phyloP scores from a whole-genome alignment of 1,140 invertebrate genomes.

The Solenopsis invicta region DNA sequence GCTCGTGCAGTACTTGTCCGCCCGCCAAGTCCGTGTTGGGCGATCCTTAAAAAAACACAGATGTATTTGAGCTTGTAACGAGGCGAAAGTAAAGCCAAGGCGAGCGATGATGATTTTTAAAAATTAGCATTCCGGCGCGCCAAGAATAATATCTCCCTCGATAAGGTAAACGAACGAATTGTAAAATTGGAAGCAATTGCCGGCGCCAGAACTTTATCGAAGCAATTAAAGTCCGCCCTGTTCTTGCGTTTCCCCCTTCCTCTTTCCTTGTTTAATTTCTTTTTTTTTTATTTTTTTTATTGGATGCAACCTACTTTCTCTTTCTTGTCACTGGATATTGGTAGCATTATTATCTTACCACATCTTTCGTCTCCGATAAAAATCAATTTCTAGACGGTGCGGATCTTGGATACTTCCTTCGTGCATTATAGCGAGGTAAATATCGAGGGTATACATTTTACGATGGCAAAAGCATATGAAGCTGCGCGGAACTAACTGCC shows the following conservation, averaged over 20 bases:
- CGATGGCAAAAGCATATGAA: neutral
- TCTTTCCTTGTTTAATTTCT: neutral
- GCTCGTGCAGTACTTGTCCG: slow-evolving; percentile 10
- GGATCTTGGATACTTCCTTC: slow-evolving; percentile 1
- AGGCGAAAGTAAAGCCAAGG: slow-evolving; percentile 32
- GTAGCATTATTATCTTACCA: neutral
- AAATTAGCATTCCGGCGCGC: slow-evolving; percentile 30
- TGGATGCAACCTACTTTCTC: slow-evolving; percentile 1
- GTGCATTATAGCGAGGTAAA: slow-evolving; percentile 11
- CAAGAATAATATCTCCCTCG: neutral
- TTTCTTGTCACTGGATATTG: neutral
- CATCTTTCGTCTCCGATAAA: neutral
- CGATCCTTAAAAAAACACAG: slow-evolving; percentile 58
- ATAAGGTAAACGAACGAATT: slow-evolving; percentile 35
- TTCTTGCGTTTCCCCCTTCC: neutral
- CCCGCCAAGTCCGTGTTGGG: slow-evolving; percentile 30
- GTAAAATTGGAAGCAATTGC: slow-evolving; percentile 47
- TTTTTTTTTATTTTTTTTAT: neutral
- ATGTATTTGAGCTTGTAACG: slow-evolving; percentile 62
- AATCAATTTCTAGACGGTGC: slow-evolving; percentile 41
- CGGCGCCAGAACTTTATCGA: neutral
- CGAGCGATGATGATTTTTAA: slow-evolving; percentile 37
- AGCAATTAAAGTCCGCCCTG: slow-evolving; percentile 27
- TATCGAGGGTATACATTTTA: slow-evolving; percentile 29
- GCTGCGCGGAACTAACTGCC: slow-evolving; percentile 25